Evolutionary conservation across 2,797 vertebrate genomes (phyloP), one percentile per base, ranked within the genome.

Genomic region (Apodemus agrarius): DNA sequence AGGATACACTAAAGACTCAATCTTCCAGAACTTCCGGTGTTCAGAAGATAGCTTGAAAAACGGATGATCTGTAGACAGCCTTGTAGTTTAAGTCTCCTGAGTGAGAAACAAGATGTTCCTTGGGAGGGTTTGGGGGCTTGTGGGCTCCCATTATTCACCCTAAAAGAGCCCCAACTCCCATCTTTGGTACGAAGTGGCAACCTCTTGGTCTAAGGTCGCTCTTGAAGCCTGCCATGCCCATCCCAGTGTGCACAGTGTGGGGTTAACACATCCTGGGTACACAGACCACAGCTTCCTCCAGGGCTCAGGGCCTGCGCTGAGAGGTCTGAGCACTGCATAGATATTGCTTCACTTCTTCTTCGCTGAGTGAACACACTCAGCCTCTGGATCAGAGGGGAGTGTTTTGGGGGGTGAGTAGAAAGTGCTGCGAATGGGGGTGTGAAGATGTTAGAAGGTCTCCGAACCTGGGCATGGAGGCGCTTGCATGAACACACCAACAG

Each of bases 361-460:
- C 97, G 95, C 97, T 93, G 93, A 67, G 97, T 98, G 98, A 97
- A 96, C 97, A 96, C 97, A 98, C 95, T 97, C 97, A 98, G 98
- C 69, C 82, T 96, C 67, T 29, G 3, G 81, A 92, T 72, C 40
- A 40, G 67, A 84, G 57, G 12, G 52, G 22, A 12, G 1, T 6
- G 49, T 81, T 89, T 14, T 0, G 26, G 12, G 12, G 46, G 43
- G 19, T 65, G 46, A 89, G 61, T 29, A 65, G 43, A 9, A 54
- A 52, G 49, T 4, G 34, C 65, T 37, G 63, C 37, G 17, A 40
- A 0, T 49, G 13, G 17, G 46, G 49, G 0, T 21, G 24, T 57
- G 37, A 16, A 13, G n/a, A 19, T 89, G 80, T 84, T 59, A 59
- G 76, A 92, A 61, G 2, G 34, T 69, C 63, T 40, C 57, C 46